phyloP scores from a whole-genome alignment of 1,140 invertebrate species.

The Neodiprion lecontei region DNA sequence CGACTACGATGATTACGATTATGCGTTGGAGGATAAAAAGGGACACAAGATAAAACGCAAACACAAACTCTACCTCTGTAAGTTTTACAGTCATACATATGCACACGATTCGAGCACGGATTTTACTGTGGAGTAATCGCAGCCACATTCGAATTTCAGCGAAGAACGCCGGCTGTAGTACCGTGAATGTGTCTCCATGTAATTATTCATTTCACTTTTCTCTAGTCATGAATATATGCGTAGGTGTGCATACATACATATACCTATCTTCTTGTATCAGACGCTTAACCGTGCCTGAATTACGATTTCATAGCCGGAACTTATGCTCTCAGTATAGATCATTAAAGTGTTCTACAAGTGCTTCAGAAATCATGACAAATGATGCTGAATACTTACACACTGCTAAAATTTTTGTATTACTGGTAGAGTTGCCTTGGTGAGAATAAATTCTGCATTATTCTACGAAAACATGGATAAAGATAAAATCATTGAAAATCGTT shows the following conservation, averaged over 20 bases:
- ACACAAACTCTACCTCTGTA: not conserved
- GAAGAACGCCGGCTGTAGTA: slow-evolving; percentile 41
- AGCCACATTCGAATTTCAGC: slow-evolving; percentile 33
- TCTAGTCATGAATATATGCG: not conserved
- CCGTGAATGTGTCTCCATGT: slow-evolving; percentile 44
- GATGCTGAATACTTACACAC: no score
- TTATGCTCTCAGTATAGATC: not conserved
- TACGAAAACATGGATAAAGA: no score
- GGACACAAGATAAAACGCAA: slow-evolving; percentile 1
- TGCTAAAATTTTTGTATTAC: no score
- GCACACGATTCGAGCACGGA: no score
- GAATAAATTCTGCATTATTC: no score
- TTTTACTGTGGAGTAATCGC: no score
- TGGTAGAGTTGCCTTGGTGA: no score
- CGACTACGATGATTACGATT: slow-evolving; percentile 5
- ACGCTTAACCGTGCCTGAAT: not conserved
- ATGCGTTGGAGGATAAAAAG: not conserved
- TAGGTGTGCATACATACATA: not conserved
- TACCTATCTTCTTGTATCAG: not conserved
- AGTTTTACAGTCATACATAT: not conserved
- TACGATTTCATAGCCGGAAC: not conserved
- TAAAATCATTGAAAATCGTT: no score
- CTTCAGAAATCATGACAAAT: no score
- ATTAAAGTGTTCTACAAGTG: not conserved
- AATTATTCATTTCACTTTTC: slow-evolving; percentile 43